Base-by-base conservation (phyloP, 2,113 vertebrate genomes). In the Orientallactaga bullata region DNA sequence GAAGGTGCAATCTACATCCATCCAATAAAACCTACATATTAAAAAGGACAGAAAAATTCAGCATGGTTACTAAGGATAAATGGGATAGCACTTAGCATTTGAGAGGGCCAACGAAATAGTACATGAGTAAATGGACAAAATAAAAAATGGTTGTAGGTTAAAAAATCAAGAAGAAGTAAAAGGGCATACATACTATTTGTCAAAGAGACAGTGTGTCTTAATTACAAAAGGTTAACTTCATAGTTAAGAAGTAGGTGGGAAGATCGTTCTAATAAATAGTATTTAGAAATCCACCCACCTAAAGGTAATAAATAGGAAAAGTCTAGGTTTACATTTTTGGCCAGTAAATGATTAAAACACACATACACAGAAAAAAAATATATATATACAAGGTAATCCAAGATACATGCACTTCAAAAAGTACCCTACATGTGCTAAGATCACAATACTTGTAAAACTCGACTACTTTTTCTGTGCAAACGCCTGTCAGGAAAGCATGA, bases 21-120 rank as follows among this genome's bases (percentile, higher is more conserved):
- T 98, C 97, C 97, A 98, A 98, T 98, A 98, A 98, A 98, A 97
- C 94, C 97, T 97, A 98, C 98, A 98, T 98, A 98, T 98, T 98
- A 98, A 98, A 98, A 98, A 97, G 97, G 97, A 98, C 97, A 98
- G 98, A 97, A 98, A 98, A 98, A 97, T 97, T 90, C 96, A 97
- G 97, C 97, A 89, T 97, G 97, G 96, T 97, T 98, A 97, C 97
- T 96, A 96, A 98, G 96, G 93, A 98, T 98, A 97, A 98, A 98
- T 98, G 97, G 95, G 95, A 96, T 26, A 97, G 94, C 94, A 97
- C 96, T 98, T 97, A 97, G 94, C 95, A 97, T 95, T 93, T 98
- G 97, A 98, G 97, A 98, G 95, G 96, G 89, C 93, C 95, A 96
- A 96, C 86, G 82, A 97, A 93, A 91, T 95, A 94, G 94, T 72